Conservation (phyloP, 1,140 invertebrate genomes). For the Ceratosolen solmsi region DNA sequence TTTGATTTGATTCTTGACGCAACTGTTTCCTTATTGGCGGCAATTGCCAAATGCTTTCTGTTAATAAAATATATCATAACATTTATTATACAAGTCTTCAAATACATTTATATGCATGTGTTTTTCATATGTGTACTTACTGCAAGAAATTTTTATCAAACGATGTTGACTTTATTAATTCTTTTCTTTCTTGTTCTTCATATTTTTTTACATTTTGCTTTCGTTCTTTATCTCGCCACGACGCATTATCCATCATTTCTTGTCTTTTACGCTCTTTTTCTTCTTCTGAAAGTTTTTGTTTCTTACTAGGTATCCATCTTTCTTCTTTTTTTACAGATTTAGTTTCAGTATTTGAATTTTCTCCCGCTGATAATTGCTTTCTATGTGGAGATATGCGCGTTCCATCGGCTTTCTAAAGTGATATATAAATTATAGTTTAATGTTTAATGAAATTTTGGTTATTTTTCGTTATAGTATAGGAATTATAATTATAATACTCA, state of each 20-base stretch:
- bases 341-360: constrained; percentile 50
- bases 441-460: constrained; percentile 6
- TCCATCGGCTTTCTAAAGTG: constrained; percentile 69
- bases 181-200: constrained; percentile 77
- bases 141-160: constrained; percentile 75
- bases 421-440: constrained; percentile 44
- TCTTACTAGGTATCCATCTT: constrained; percentile 64
- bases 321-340: constrained; percentile 56
- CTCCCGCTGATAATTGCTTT: constrained; percentile 43
- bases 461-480: neutral
- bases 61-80: neutral
- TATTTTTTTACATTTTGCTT: constrained; percentile 78
- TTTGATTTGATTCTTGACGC: constrained; percentile 86
- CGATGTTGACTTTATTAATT: constrained; percentile 72
- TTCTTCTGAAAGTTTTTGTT: constrained; percentile 75
- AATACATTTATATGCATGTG: neutral
- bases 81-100: neutral
- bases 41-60: constrained; percentile 81
- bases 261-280: constrained; percentile 82
- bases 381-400: constrained; percentile 62
- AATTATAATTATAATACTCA: neutral
- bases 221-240: constrained; percentile 81
- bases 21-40: constrained; percentile 78
- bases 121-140: constrained; percentile 61
- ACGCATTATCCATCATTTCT: constrained; percentile 89